Conservation (phyloP, 2,797 vertebrate species). For the Hemitrygon akajei region DNA sequence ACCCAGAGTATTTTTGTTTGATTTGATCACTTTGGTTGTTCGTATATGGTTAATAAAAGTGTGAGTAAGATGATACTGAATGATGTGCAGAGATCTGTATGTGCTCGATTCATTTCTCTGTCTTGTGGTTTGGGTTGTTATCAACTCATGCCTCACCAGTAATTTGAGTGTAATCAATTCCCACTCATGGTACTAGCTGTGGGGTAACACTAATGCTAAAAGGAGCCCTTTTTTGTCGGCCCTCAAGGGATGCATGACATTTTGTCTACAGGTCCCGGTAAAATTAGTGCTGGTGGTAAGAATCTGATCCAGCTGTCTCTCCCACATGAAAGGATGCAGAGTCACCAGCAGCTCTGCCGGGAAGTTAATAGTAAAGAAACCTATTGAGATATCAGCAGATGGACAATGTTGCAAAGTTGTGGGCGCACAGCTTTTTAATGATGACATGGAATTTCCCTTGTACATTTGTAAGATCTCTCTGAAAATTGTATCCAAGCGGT, state of each 20-base stretch:
- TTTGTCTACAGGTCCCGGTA: background rate
- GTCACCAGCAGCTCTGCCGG: background rate
- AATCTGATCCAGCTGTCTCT: background rate
- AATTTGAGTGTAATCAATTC: constrained; percentile 22
- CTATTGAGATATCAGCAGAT: background rate
- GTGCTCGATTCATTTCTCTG: background rate
- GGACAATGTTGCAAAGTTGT: too few relatives aligned
- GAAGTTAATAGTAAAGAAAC: background rate
- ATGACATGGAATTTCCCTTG: background rate
- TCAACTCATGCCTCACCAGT: background rate
- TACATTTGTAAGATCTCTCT: background rate
- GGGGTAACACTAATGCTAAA: background rate
- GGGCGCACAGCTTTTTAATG: background rate
- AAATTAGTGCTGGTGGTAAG: background rate
- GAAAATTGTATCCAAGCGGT: background rate
- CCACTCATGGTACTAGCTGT: background rate
- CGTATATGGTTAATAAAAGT: constrained; percentile 14
- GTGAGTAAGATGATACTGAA: constrained; percentile 2
- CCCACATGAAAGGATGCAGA: background rate
- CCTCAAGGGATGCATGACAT: background rate
- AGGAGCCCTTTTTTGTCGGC: too few relatives aligned
- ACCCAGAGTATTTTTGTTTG: constrained; percentile 8
- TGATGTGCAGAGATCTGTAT: constrained; percentile 18
- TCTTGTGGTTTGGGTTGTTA: background rate
- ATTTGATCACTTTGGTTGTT: background rate